Conservation (phyloP, 2,797 vertebrate genomes). For the Loriculus beryllinus region DNA sequence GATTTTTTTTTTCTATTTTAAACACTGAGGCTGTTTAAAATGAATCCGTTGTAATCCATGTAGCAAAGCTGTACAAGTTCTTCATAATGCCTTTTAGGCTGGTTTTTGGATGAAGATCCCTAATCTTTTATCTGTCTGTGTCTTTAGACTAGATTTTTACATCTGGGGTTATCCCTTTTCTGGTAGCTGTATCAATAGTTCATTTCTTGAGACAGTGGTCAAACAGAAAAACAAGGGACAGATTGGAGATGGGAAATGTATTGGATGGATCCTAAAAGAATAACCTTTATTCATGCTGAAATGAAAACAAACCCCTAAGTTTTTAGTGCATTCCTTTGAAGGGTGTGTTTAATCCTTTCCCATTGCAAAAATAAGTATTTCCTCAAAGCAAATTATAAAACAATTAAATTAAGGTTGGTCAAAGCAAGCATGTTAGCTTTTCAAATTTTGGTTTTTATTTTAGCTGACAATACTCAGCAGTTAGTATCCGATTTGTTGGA, state of each 20-base stretch:
- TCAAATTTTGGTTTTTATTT: background rate
- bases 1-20: background rate
- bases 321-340: background rate
- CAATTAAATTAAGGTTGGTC: background rate
- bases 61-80: background rate
- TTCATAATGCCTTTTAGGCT: conserved; percentile 4
- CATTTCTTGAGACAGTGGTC: background rate
- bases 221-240: background rate
- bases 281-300: background rate
- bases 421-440: background rate
- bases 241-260: background rate
- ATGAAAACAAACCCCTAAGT: background rate
- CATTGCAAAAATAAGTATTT: background rate
- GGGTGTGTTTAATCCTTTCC: background rate
- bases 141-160: conserved; percentile 1
- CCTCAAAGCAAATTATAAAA: background rate
- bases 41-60: background rate
- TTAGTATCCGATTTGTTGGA: background rate
- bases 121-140: conserved; percentile 31
- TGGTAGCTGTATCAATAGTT: background rate
- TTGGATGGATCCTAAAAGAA: background rate
- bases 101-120: conserved; percentile 2
- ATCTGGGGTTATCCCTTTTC: conserved; percentile 9
- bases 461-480: background rate
- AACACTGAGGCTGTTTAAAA: conserved; percentile 38